Conservation (phyloP, 2,797 vertebrate genomes). For the Coregonus suidteri region DNA sequence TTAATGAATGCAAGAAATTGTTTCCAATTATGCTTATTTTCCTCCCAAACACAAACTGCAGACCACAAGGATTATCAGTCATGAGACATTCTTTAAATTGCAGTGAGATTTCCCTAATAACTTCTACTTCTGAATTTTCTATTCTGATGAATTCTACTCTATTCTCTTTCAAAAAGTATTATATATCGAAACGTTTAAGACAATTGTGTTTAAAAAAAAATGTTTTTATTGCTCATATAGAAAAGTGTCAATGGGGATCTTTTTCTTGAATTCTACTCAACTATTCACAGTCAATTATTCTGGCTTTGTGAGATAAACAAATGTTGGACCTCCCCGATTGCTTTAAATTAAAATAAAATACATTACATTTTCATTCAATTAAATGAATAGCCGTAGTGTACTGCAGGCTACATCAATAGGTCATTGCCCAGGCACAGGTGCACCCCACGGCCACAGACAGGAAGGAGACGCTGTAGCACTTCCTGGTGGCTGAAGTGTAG, state of each 20-base stretch:
- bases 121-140: background rate
- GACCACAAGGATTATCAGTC: constrained; percentile 39
- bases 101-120: constrained; percentile 1
- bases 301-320: background rate
- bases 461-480: constrained; percentile 56
- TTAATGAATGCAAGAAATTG: constrained; percentile 12
- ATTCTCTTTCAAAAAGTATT: background rate
- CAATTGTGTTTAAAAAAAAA: background rate
- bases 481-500: constrained; percentile 1
- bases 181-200: background rate
- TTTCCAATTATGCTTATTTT: constrained; percentile 2
- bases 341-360: background rate
- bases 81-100: constrained; percentile 44
- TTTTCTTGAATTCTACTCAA: background rate
- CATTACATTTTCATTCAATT: background rate
- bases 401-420: background rate
- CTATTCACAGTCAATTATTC: background rate
- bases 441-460: constrained; percentile 66
- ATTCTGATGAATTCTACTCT: background rate
- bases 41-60: constrained; percentile 9
- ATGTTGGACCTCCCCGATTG: background rate
- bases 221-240: background rate
- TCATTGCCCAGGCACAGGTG: constrained; percentile 62
- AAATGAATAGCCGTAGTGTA: background rate
- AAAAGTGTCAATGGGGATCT: background rate